A percentile compares a stretch with the other conserved stretches of the same genome.
These are phyloP conservation scores for Amyelois transitella DNA, from an alignment of 1,140 invertebrate genomes.

Conservation along the genomic window DNA sequence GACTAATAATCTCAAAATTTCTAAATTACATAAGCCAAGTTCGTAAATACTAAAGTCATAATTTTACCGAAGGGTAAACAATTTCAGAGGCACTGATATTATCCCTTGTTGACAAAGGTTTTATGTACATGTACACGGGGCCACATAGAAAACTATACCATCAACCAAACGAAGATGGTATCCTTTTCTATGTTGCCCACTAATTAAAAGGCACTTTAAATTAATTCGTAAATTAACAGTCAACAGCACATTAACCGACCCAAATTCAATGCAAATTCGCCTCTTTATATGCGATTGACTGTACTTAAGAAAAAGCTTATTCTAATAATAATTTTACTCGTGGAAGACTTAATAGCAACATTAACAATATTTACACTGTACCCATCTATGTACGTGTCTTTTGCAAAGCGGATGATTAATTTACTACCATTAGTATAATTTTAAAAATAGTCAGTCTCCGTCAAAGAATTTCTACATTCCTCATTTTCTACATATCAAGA, in stretches of 20 bases:
- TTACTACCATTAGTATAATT: constrained; percentile 37
- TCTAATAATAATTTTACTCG: not conserved
- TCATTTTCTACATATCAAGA: constrained; percentile 19
- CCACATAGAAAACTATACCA: too few species aligned
- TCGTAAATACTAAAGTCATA: not conserved
- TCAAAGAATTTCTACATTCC: constrained; percentile 36
- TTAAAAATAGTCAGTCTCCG: constrained; percentile 68
- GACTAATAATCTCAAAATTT: constrained; percentile 51
- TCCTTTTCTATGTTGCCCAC: too few species aligned
- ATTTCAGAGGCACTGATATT: constrained; percentile 13
- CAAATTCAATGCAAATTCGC: too few species aligned
- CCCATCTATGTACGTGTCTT: constrained; percentile 31
- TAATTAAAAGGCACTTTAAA: not conserved
- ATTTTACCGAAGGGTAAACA: not conserved
- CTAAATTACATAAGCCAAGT: not conserved
- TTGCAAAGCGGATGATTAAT: constrained; percentile 27
- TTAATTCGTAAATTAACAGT: not conserved
- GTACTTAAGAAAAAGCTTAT: not conserved
- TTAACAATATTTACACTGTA: constrained; percentile 36
- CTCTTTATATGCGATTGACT: too few species aligned
- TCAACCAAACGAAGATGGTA: too few species aligned
- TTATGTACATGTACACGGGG: constrained; percentile 9
- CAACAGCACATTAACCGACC: too few species aligned
- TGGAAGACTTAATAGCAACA: constrained; percentile 38
- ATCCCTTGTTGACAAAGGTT: constrained; percentile 1